Evolutionary conservation across 1,140 invertebrate species (phyloP).

Genomic region (Brachionus sp.): DNA sequence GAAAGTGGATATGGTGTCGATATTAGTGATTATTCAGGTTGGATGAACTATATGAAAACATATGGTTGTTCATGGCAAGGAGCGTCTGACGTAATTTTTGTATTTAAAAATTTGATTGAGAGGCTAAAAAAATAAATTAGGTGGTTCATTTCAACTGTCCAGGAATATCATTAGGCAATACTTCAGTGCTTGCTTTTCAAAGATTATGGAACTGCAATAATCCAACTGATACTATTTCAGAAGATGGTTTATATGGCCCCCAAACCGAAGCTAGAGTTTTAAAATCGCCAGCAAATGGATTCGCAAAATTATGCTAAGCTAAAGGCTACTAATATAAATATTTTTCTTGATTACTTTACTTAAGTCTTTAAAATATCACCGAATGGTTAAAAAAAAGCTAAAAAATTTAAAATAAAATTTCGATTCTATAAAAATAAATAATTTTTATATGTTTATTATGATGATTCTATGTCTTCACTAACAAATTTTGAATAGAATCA

Average conservation of each 20-base stretch:
- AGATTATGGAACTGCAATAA: constrained; percentile 40
- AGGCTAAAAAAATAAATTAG: not conserved
- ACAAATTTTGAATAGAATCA: too few relatives aligned
- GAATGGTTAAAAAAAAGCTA: too few relatives aligned
- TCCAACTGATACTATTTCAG: not conserved
- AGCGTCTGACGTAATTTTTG: not conserved
- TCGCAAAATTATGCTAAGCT: not conserved
- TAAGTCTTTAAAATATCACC: too few relatives aligned
- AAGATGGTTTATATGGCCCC: constrained; percentile 25
- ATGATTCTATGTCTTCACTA: too few relatives aligned
- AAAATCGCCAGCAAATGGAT: constrained; percentile 15
- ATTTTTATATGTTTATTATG: too few relatives aligned
- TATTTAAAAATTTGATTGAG: not conserved
- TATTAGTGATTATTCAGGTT: constrained; percentile 12
- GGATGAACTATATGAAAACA: not conserved
- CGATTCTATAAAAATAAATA: too few relatives aligned
- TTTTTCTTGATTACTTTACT: too few relatives aligned
- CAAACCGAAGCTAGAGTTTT: constrained; percentile 28
- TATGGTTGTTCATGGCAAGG: constrained; percentile 34
- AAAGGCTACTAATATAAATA: too few relatives aligned
- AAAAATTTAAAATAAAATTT: too few relatives aligned
- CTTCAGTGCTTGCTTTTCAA: constrained; percentile 37
- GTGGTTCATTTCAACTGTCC: constrained; percentile 42
- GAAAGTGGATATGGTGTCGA: constrained; percentile 32
- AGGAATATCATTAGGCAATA: not conserved